phyloP scores from a whole-genome alignment of 2,888 invertebrate species.

The Dyspetes luteomarginatus region DNA sequence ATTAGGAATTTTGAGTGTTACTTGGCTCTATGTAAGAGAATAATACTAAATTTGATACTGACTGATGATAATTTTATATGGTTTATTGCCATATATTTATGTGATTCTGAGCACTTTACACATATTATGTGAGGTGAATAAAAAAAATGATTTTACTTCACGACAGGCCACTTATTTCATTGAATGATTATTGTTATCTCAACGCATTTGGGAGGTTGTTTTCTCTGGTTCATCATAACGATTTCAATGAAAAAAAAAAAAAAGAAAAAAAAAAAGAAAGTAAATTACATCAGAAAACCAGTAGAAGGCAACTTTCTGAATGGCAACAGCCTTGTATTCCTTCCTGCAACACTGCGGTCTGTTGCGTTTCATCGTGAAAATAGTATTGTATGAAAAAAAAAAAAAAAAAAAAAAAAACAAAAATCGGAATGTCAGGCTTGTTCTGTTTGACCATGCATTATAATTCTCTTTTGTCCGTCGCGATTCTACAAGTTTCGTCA shows the following conservation, averaged over 20 bases:
- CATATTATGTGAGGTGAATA: slow-evolving; percentile 82
- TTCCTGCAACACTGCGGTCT: slow-evolving; percentile 77
- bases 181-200: slow-evolving; percentile 80
- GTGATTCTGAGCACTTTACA: slow-evolving; percentile 80
- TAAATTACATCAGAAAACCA: slow-evolving; percentile 6
- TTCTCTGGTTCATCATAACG: slow-evolving; percentile 73
- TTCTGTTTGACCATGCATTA: slow-evolving; percentile 39
- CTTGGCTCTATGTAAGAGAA: slow-evolving; percentile 67
- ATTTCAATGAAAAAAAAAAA: slow-evolving; percentile 4
- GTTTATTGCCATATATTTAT: slow-evolving; percentile 67
- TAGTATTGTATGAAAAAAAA: slow-evolving; percentile 63
- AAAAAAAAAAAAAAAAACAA: too few species aligned
- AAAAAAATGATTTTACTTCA: slow-evolving; percentile 80
- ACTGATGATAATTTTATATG: slow-evolving; percentile 60
- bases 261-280: not conserved
- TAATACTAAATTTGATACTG: slow-evolving; percentile 54
- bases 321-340: slow-evolving; percentile 82
- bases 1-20: slow-evolving; percentile 44
- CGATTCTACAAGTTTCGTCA: slow-evolving; percentile 51
- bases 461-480: slow-evolving; percentile 52
- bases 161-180: slow-evolving; percentile 81
- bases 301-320: slow-evolving; percentile 82
- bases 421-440: slow-evolving; percentile 47
- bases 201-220: slow-evolving; percentile 82
- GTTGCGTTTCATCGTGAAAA: slow-evolving; percentile 69